These are phyloP conservation scores for Nothobranchius kuhntae DNA, from an alignment of 2,113 vertebrate species.

Conservation along the genomic window DNA sequence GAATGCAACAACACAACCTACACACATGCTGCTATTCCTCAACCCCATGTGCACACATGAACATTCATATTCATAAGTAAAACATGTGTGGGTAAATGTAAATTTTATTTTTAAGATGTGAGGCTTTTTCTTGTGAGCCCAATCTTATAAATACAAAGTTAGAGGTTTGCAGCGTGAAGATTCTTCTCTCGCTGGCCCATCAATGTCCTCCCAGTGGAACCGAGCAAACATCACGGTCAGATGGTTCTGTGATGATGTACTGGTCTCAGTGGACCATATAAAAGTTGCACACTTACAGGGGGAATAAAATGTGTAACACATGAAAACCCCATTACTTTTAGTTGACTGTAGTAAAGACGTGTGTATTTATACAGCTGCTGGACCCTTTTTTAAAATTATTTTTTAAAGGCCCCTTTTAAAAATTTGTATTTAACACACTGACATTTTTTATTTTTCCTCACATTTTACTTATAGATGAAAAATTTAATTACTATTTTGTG, in stretches of 20 bases:
- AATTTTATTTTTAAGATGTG: conserved; percentile 18
- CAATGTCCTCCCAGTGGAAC: not conserved
- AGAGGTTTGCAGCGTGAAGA: conserved; percentile 6
- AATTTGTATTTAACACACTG: conserved; percentile 6
- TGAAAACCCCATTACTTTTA: conserved; percentile 13
- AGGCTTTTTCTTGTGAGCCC: conserved; percentile 40
- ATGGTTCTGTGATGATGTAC: conserved; percentile 40
- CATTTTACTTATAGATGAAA: conserved; percentile 15
- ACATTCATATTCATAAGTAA: conserved; percentile 5
- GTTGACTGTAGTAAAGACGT: not conserved
- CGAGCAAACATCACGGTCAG: conserved; percentile 27
- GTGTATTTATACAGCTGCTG: conserved; percentile 12
- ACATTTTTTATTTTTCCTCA: conserved; percentile 6
- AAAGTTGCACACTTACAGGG: conserved; percentile 20
- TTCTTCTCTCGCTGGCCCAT: not conserved
- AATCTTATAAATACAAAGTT: conserved; percentile 22
- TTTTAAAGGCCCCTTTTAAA: not conserved
- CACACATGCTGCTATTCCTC: conserved; percentile 17
- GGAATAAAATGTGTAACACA: conserved; percentile 19
- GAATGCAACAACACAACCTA: conserved; percentile 21
- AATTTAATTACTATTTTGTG: conserved; percentile 25
- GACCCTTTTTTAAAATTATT: not conserved
- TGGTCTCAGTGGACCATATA: conserved; percentile 29
- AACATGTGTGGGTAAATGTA: not conserved
- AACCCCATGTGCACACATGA: not conserved